Conservation (phyloP, 2,797 vertebrate species). For the Platyrinchus mystaceus region DNA sequence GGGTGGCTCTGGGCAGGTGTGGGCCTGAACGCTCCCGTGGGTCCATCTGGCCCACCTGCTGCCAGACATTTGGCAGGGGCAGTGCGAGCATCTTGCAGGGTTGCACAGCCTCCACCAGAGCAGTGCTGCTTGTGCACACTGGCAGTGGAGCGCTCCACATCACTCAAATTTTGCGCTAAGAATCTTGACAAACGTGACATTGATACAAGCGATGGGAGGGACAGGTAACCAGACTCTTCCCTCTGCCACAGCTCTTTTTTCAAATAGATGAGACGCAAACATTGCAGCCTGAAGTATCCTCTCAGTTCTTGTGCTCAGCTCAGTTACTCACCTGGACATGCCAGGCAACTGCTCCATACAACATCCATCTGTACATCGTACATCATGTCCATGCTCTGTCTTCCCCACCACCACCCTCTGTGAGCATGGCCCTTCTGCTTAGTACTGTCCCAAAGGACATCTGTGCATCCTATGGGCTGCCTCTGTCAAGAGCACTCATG, state of each 20-base stretch:
- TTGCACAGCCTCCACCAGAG: not conserved
- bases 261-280: not conserved
- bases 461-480: not conserved
- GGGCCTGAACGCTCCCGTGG: rapidly evolving
- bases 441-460: not conserved
- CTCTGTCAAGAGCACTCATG: rapidly evolving
- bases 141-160: not conserved
- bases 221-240: not conserved
- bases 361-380: rapidly evolving
- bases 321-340: not conserved
- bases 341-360: not conserved
- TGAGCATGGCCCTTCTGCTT: not conserved
- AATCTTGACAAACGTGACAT: not conserved
- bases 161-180: not conserved
- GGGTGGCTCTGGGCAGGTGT: not conserved
- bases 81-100: rapidly evolving
- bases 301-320: not conserved
- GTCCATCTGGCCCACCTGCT: not conserved
- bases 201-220: not conserved
- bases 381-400: not conserved
- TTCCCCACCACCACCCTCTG: not conserved
- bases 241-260: not conserved
- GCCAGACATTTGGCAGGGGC: not conserved
- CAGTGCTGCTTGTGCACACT: rapidly evolving
- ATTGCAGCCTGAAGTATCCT: not conserved